A percentile compares a stretch with the other conserved stretches of the same genome.
Conservation (phyloP, 1,140 invertebrate species). For the Archivesica marissinica region DNA sequence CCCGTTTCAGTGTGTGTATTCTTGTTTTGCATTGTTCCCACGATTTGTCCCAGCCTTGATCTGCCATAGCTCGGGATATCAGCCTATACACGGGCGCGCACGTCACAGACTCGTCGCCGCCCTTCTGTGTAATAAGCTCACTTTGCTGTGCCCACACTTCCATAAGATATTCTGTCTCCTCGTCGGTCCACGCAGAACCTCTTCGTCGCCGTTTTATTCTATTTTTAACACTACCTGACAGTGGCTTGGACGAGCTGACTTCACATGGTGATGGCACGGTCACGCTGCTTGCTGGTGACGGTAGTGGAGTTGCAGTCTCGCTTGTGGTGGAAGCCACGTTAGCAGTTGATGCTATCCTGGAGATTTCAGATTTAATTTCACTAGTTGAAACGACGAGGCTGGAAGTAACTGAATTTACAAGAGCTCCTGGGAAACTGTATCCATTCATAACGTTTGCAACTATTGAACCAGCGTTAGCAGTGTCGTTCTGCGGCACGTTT, state of each 20-base stretch:
- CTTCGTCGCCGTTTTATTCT: constrained; percentile 13
- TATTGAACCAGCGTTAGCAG: not conserved
- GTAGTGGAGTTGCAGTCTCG: not conserved
- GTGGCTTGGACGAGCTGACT: not conserved
- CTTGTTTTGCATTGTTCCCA: constrained; percentile 62
- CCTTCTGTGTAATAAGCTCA: constrained; percentile 36
- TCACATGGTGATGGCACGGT: not conserved
- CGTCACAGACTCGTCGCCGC: constrained; percentile 33
- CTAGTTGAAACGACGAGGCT: not conserved
- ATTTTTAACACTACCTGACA: not conserved
- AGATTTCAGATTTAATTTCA: not conserved
- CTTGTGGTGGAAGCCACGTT: not conserved
- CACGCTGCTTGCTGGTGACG: not conserved
- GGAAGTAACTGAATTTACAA: not conserved
- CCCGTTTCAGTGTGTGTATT: constrained; percentile 53
- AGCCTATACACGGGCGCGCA: constrained; percentile 50
- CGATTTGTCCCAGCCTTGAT: constrained; percentile 34
- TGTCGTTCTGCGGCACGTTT: no score
- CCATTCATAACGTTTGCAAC: no score
- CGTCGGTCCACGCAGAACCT: constrained; percentile 50
- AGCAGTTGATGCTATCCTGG: not conserved
- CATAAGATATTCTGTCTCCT: constrained; percentile 42
- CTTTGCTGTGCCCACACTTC: constrained; percentile 42
- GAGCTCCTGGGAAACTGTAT: no score
- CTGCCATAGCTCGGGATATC: constrained; percentile 35